Conservation (phyloP, 53 echinoderm and acorn worm species). For the Henricia sp. region DNA sequence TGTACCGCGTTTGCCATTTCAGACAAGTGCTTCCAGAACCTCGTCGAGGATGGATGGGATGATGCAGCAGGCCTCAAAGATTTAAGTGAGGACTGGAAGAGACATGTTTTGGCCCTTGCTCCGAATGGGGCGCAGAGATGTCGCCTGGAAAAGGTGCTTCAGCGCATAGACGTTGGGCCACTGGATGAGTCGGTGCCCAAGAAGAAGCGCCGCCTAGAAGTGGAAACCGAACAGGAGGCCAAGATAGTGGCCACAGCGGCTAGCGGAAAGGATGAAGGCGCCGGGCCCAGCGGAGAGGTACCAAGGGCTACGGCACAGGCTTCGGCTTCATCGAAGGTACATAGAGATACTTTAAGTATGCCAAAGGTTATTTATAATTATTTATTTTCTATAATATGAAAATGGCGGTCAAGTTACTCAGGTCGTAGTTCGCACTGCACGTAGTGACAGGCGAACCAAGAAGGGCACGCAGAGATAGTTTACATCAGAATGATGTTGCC, state of each 20-base stretch:
- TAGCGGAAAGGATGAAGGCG: neutral
- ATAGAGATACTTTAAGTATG: too few relatives aligned
- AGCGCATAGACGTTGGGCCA: neutral
- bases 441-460: too few relatives aligned
- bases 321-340: neutral
- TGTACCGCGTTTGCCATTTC: too few relatives aligned
- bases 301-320: neutral
- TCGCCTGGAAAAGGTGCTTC: neutral
- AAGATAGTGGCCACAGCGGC: neutral
- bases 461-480: too few relatives aligned
- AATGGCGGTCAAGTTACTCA: too few relatives aligned
- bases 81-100: neutral
- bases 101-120: neutral
- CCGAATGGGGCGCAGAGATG: conserved; percentile 4
- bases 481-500: too few relatives aligned
- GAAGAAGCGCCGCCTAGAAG: neutral
- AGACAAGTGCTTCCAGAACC: neutral
- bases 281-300: neutral
- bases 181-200: neutral
- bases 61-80: neutral
- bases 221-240: neutral
- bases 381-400: too few relatives aligned
- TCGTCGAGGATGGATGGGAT: conserved; percentile 19
- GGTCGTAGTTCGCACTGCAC: too few relatives aligned
- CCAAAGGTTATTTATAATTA: too few relatives aligned